These are phyloP conservation scores for Cololabis saira DNA, from an alignment of 2,113 vertebrate species.

Conservation along the genomic window DNA sequence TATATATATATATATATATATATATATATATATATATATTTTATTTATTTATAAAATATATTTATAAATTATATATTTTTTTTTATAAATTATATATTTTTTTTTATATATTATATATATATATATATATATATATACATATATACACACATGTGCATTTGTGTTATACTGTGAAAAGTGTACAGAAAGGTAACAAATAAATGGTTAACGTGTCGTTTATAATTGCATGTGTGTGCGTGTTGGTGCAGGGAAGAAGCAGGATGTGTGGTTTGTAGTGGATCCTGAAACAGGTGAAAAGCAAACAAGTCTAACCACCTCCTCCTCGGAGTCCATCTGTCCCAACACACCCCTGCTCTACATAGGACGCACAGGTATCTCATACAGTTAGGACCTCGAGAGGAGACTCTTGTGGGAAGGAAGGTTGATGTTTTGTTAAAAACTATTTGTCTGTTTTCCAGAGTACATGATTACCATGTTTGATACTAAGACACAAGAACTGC, in stretches of 20 bases:
- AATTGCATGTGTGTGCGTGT: rapidly evolving
- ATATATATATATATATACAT: too few relatives aligned
- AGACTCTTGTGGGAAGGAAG: background rate
- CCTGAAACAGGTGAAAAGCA: constrained; percentile 95
- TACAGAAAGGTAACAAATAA: too few relatives aligned
- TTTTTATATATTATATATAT: too few relatives aligned
- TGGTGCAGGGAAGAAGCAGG: constrained; percentile 92
- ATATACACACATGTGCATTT: too few relatives aligned
- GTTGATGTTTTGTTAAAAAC: background rate
- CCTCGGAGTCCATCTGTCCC: constrained; percentile 87
- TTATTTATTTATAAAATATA: too few relatives aligned
- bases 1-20: too few relatives aligned
- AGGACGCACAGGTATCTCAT: constrained; percentile 87
- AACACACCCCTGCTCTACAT: constrained; percentile 92
- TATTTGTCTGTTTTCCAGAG: constrained; percentile 78
- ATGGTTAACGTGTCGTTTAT: too few relatives aligned
- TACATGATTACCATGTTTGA: constrained; percentile 97
- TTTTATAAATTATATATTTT: too few relatives aligned
- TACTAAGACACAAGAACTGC: constrained; percentile 88
- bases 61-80: too few relatives aligned
- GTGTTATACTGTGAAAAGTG: too few relatives aligned
- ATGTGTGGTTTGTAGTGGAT: constrained; percentile 94
- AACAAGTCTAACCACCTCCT: constrained; percentile 89
- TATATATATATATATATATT: too few relatives aligned
- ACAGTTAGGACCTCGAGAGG: background rate